Conservation (phyloP, 92 coral and sea anemone species). For the Paramuricea clavata region DNA sequence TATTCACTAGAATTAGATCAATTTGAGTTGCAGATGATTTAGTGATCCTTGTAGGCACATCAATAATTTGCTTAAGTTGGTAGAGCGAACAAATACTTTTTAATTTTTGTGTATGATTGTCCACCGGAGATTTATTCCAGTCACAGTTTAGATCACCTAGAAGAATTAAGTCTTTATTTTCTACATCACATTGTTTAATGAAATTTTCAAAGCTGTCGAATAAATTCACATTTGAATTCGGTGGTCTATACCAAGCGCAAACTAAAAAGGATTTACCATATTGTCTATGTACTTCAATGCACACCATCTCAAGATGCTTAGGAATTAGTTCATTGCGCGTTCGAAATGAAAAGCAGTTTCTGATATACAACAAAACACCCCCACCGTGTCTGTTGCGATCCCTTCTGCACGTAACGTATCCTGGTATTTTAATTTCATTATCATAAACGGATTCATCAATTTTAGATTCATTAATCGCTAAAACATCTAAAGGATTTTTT, state of each 20-base stretch:
- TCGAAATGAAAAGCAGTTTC: neutral
- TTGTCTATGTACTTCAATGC: constrained; percentile 27
- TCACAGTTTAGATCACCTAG: constrained; percentile 57
- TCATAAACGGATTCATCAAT: neutral
- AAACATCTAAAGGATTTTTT: neutral
- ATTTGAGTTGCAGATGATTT: constrained; percentile 8
- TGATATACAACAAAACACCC: neutral
- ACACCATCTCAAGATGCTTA: constrained; percentile 23
- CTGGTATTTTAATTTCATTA: too few relatives aligned
- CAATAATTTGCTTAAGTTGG: constrained; percentile 37
- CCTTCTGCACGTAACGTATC: neutral
- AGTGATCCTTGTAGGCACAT: constrained; percentile 56
- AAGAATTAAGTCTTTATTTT: constrained; percentile 40
- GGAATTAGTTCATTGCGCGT: neutral
- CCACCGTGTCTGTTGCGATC: too few relatives aligned
- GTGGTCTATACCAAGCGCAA: constrained; percentile 46
- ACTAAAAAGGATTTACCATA: constrained; percentile 43
- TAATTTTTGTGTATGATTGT: too few relatives aligned
- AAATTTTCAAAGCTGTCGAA: constrained; percentile 35
- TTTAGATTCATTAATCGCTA: neutral
- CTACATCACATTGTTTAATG: constrained; percentile 46
- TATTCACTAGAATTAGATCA: neutral
- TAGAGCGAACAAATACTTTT: constrained; percentile 35
- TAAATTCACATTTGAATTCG: constrained; percentile 46
- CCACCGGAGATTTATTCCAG: constrained; percentile 20